A percentile compares a stretch with the other conserved stretches of the same genome.
Evolutionary conservation across 2,797 vertebrate genomes (phyloP).

Genomic region (Phoxinus dragarum): DNA sequence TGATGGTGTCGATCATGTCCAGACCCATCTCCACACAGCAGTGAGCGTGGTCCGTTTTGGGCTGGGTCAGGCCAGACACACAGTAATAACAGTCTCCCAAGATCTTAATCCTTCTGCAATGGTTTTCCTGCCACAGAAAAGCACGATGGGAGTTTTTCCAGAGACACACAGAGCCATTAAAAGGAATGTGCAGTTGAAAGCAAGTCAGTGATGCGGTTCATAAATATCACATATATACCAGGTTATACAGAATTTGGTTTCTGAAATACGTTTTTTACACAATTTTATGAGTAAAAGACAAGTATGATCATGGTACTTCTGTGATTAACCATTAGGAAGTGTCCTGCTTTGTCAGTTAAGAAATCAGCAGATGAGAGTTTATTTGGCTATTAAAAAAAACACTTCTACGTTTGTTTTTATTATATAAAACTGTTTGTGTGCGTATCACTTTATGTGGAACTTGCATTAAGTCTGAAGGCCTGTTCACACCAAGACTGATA

Average conservation of each 20-base stretch:
- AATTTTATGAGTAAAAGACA: slow-evolving; percentile 2
- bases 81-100: slow-evolving; percentile 99
- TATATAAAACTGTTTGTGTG: not conserved
- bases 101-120: slow-evolving; percentile 98
- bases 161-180: not conserved
- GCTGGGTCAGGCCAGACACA: slow-evolving; percentile 95
- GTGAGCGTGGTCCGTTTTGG: slow-evolving; percentile 96
- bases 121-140: slow-evolving; percentile 87
- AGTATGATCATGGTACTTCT: not conserved
- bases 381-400: not conserved
- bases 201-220: not conserved
- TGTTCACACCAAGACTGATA: not conserved
- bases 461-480: not conserved
- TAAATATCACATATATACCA: not conserved
- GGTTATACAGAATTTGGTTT: not conserved
- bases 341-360: not conserved
- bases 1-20: slow-evolving; percentile 99
- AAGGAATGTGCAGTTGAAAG: not conserved
- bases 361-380: not conserved
- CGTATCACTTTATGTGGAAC: not conserved
- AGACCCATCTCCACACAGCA: slow-evolving; percentile 99
- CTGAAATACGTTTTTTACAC: not conserved
- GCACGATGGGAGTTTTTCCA: not conserved
- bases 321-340: not conserved
- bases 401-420: not conserved